Evolutionary conservation across 2,888 invertebrate genomes (phyloP), one percentile per base, ranked within the genome.

Genomic region (Kuschelorhynchus macadamiae): DNA sequence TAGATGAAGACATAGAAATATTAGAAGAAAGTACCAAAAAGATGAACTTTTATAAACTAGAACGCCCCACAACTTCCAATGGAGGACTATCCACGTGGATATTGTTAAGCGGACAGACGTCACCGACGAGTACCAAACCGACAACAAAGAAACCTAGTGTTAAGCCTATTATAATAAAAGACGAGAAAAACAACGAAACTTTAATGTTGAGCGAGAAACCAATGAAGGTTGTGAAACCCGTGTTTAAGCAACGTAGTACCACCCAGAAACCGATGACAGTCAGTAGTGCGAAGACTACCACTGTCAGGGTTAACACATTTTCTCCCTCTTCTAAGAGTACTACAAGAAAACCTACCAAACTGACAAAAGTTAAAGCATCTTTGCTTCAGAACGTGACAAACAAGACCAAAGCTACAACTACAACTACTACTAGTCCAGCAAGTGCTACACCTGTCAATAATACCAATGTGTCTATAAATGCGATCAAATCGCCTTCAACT

Each of bases 21-120:
- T 36, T 80, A 11, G 81, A 83, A 61, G 78, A 75, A 33, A 74
- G 77, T 0, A 80, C 80, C 11, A 82, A 82, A 50, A 81, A 81
- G 72, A 46, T 81, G 52, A 78, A 77, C 62, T 82, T 81, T 70
- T 82, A 82, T 56, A 84, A 83, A 78, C 62, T 81, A 16, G 81
- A 79, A 73, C 76, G 80, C 75, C 77, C 83, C 85, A 61, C 89
- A 86, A 62, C 92, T 86, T 57, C 88, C 85, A 49, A 87, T 87
- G 18, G 87, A 57, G 91, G 91, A 0, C 86, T 92, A 68, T 92
- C 92, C 0, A 92, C 93, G 0, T 93, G 92, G 93, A 89, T 92
- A 67, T 84, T 92, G 14, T 80, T 93, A 14, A 92, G 90, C 75
- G 86, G 87, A 7, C 85, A 85, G 39, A 39, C 56, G n/a, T 56